These are phyloP conservation scores for Pygoscelis adeliae DNA, from an alignment of 2,113 vertebrate genomes.

Conservation along the genomic window DNA sequence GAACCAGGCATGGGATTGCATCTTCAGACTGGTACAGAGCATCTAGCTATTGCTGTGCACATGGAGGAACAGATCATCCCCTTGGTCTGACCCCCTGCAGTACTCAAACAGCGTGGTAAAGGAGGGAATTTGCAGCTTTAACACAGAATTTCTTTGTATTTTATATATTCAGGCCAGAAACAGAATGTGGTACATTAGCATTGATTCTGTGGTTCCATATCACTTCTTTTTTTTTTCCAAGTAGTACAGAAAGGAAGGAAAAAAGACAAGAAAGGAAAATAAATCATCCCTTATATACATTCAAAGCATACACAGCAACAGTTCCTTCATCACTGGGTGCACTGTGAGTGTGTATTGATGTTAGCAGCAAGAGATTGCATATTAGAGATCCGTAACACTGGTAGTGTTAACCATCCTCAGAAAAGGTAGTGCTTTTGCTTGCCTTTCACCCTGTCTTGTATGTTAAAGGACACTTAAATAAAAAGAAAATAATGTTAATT, in stretches of 20 bases:
- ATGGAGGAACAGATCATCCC: not conserved
- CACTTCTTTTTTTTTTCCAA: not conserved
- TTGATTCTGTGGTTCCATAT: conserved; percentile 33
- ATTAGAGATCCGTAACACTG: not conserved
- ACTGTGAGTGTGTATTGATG: conserved; percentile 45
- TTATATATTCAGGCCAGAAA: conserved; percentile 48
- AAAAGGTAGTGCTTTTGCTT: not conserved
- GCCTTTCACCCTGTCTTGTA: not conserved
- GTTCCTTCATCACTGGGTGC: conserved; percentile 35
- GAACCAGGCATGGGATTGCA: not conserved
- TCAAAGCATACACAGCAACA: conserved; percentile 49
- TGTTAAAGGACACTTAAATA: not conserved
- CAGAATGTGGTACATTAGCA: conserved; percentile 47
- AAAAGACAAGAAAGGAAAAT: conserved; percentile 32
- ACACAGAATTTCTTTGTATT: conserved; percentile 44
- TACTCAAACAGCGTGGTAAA: not conserved
- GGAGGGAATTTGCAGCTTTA: conserved; percentile 38
- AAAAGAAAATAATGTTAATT: not conserved
- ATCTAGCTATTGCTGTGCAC: not conserved
- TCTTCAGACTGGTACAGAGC: not conserved
- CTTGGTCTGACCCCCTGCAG: not conserved
- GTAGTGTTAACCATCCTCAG: not conserved
- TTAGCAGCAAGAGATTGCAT: conserved; percentile 46
- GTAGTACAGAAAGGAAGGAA: conserved; percentile 27
- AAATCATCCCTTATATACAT: conserved; percentile 53